Evolutionary conservation across 2,113 vertebrate species (phyloP).

Genomic region (Holacanthus passer): DNA sequence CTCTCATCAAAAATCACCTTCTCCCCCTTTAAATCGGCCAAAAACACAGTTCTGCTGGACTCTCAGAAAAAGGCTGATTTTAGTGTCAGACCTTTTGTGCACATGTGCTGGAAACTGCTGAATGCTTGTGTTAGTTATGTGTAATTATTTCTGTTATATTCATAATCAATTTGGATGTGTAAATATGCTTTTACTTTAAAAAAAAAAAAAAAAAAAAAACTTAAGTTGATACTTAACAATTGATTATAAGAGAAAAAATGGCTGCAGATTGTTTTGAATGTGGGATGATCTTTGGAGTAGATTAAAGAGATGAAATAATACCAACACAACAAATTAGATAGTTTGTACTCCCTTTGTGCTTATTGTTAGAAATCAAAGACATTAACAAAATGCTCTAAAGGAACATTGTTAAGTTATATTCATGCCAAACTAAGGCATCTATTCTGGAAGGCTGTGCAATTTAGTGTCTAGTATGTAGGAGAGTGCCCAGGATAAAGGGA

Average conservation of each 20-base stretch:
- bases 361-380: constrained; percentile 80
- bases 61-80: constrained; percentile 28
- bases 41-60: constrained; percentile 36
- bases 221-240: not conserved
- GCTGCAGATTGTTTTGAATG: constrained; percentile 12
- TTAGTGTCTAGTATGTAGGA: constrained; percentile 90
- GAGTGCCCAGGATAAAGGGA: constrained; percentile 88
- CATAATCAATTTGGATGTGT: not conserved
- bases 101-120: not conserved
- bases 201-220: no score
- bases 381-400: constrained; percentile 80
- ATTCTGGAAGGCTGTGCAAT: constrained; percentile 84
- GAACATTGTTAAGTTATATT: constrained; percentile 83
- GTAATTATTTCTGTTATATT: constrained; percentile 21
- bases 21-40: constrained; percentile 60
- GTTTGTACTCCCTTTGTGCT: constrained; percentile 74
- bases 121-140: not conserved
- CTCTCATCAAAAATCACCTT: constrained; percentile 72
- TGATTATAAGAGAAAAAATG: constrained; percentile 3
- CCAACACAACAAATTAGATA: constrained; percentile 78
- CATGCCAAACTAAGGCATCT: constrained; percentile 84
- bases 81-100: constrained; percentile 24
- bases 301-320: constrained; percentile 60
- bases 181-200: constrained; percentile 12
- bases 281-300: not conserved